phyloP scores from a whole-genome alignment of 2,888 invertebrate species.

The Drosophila paracracens region DNA sequence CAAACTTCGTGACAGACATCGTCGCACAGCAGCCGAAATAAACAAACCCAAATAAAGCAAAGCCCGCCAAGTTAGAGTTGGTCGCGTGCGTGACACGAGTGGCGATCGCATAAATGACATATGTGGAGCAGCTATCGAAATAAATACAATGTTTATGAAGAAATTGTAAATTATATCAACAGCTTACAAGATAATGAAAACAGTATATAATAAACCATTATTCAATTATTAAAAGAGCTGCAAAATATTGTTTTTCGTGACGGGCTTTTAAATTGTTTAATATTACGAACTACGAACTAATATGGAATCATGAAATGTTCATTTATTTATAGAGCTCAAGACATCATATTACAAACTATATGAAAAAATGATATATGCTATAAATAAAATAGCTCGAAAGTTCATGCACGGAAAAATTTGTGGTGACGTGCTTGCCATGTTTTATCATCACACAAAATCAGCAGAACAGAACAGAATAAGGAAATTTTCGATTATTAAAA shows the following conservation, averaged over 20 bases:
- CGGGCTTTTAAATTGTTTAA: neutral
- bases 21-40: conserved; percentile 52
- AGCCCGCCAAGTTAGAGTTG: conserved; percentile 6
- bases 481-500: too few species aligned
- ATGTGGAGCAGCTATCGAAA: neutral
- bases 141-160: neutral
- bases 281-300: neutral
- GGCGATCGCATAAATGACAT: neutral
- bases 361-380: neutral
- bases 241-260: neutral
- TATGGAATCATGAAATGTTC: neutral
- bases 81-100: conserved; percentile 3
- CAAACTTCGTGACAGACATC: conserved; percentile 6
- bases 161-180: neutral
- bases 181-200: neutral
- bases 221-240: neutral
- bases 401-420: neutral
- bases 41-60: conserved; percentile 52
- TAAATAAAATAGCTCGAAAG: neutral
- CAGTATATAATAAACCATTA: neutral
- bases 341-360: neutral
- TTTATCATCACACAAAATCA: neutral
- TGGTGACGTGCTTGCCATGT: neutral
- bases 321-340: neutral
- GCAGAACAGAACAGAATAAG: too few species aligned